Evolutionary conservation across 1,140 invertebrate species (phyloP), one percentile per base, ranked within the genome.

Genomic region (Bacillus rossius): DNA sequence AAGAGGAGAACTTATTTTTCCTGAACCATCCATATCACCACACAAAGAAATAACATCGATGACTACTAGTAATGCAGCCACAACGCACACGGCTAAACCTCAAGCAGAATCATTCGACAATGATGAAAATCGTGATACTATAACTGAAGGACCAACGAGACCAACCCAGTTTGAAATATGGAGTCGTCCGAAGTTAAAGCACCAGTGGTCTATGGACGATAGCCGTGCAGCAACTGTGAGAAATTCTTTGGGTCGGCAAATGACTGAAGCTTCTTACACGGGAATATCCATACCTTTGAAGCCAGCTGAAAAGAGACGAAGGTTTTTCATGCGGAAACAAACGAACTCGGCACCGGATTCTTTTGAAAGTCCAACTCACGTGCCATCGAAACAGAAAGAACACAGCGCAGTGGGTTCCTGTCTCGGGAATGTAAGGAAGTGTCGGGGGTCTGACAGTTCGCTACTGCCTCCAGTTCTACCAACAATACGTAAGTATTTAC

Each of bases 301-400:
- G 26, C 58, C 69, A 40, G 68, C 67, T 1, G 71, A 74, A 41
- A 68, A 71, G 57, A 61, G 71, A 19, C 55, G 67, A 38, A 51
- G 66, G 4, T 71, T 71, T 53, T 74, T 77, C 55, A 59, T 72
- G n/a, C 60, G 72, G 22, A 76, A 77, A 55, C 73, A 77, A 50
- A 75, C 76, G 19, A 74, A 74, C 48, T 78, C 76, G 5, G 76
- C 76, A 1, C 76, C 76, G 2, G 73, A 75, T 59, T 76, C 74
- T 16, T 74, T 76, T 40, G 74, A 77, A 34, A 65, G 60, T 8
- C 55, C 61, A 26, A 5, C 8, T 8, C 41, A 23, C 1, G 17
- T 43, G 13, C 42, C 50, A 20, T 61, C 19, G 4, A 63, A 61
- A 14, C 40, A 37, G 23, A 61, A 59, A 37, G 62, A 61, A 14